Base-by-base conservation (phyloP, 1,140 invertebrate genomes). In the Dendrolimus punctatus region DNA sequence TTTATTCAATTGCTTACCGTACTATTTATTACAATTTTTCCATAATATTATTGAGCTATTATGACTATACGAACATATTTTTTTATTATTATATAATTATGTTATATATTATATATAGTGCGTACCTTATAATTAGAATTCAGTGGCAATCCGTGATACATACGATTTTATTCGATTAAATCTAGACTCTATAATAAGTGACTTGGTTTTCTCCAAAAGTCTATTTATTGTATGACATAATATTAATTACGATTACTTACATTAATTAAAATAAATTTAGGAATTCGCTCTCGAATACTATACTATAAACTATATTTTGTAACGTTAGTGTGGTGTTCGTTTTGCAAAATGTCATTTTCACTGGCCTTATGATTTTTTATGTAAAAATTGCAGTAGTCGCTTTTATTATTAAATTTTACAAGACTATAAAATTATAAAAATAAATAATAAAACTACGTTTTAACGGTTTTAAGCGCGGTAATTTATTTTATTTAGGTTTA, bases 271-370 rank as follows among this genome's bases (percentile, higher is more conserved):
- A 76, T 75, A 76, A 76, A 73, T 80, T 72, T 80, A 81, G 79
- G 78, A 79, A 64, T 67, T 65, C 52, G 66, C 66, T 71, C 65
- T 77, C 71, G 66, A 63, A 78, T 55, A 71, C 63, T 75, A 73
- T 70, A 37, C 68, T 76, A 76, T 69, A 66, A 72, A 68, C 66
- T 71, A 76, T 70, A 75, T 71, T 58, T 69, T 79, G 66, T 80
- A 75, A 71, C 58, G 67, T 74, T 80, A 79, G 62, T 72, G 62
- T 85, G 81, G 81, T 85, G 81, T 85, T 85, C 81, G 66, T 78
- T 23, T 81, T 64, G 75, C 57, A 58, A 55, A 52, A 50, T 71
- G 81, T 58, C 81, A 71, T 76, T 82, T 85, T 85, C 81, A 77
- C 61, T 62, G 64, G 68, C 68, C 65, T 60, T 55, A 60, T 49